Evolutionary conservation across 2,888 invertebrate genomes (phyloP).

Genomic region (Yponomeuta sedellus): DNA sequence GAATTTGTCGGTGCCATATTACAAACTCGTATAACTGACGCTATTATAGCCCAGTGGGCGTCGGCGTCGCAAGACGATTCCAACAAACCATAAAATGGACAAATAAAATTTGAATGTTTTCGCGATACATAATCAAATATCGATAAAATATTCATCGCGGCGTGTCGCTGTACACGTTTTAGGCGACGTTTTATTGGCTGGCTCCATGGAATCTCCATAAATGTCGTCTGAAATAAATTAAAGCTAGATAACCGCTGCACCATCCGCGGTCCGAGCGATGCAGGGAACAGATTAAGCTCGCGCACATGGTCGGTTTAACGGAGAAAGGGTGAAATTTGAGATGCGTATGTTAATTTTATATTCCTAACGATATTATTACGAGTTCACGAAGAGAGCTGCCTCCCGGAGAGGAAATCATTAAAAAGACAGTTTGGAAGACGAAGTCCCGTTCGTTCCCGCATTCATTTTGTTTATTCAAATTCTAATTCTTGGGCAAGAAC

Average conservation of each 20-base stretch:
- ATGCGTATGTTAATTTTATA: slow-evolving; percentile 50
- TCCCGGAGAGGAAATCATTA: slow-evolving; percentile 10
- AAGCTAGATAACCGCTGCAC: slow-evolving; percentile 28
- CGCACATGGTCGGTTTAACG: neutral
- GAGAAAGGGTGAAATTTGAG: slow-evolving; percentile 34
- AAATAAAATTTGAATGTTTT: slow-evolving; percentile 31
- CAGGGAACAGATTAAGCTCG: slow-evolving; percentile 12
- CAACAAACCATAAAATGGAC: slow-evolving; percentile 26
- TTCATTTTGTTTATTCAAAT: slow-evolving; percentile 54
- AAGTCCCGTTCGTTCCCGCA: slow-evolving; percentile 34
- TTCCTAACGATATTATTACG: slow-evolving; percentile 23
- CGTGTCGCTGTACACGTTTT: slow-evolving; percentile 43
- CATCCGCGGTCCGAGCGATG: slow-evolving; percentile 17
- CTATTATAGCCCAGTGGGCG: slow-evolving; percentile 14
- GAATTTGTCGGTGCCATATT: slow-evolving; percentile 6
- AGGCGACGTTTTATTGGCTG: slow-evolving; percentile 49
- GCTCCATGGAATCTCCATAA: slow-evolving; percentile 58
- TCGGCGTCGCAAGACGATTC: slow-evolving; percentile 19
- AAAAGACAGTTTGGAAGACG: slow-evolving; percentile 14
- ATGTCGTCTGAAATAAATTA: slow-evolving; percentile 62
- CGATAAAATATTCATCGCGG: slow-evolving; percentile 34
- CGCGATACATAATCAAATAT: slow-evolving; percentile 36
- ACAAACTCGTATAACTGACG: neutral
- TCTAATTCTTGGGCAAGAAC: slow-evolving; percentile 69
- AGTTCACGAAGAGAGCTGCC: neutral